Base-by-base conservation (phyloP, 2,888 invertebrate species). In the Agonopterix subpropinquella region DNA sequence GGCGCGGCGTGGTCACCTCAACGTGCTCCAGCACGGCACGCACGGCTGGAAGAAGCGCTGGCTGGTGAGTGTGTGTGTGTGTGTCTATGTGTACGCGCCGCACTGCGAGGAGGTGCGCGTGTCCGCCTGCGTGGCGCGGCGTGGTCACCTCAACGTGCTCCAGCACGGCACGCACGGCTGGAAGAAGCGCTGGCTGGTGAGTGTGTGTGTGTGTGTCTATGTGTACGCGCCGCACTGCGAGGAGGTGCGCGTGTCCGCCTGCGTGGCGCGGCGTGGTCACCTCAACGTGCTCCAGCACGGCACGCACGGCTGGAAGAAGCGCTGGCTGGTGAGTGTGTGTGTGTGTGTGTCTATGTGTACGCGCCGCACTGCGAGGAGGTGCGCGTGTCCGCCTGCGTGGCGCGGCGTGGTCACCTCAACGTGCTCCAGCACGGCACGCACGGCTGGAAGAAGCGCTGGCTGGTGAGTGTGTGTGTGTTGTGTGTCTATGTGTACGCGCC, bases 391-490 rank as follows among this genome's bases (percentile, higher is more conserved):
- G 97, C 98, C 1, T 97, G 99, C 13, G 96, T 99, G 43, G 98
- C 98, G 45, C 92, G 98, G 49, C 97, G 98, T 80, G 99, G 99
- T 2, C 95, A 96, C 70, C 92, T 99, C 70, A 98, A 98, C 85
- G 97, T 99, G 65, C 91, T 99, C 70, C 99, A 99, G 80, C 98
- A 99, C 80, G 98, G 98, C 73, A 96, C 97, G 47, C 96, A 96
- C 64, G 98, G 98, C 37, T 99, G 99, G 99, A 95, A 97, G 84
- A 98, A 98, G 75, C 93, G 97, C 77, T 99, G 97, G 97, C 98
- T 98, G 93, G 98, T 98, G 83, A 75, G 95, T 92, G 28, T 0
- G 1, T 13, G 1, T 13, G 13, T 13, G 1, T 13, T n/a, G 13
- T 13, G 13, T n/a, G n/a, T n/a, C 13, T 13, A 1, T 13, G 13